These are phyloP conservation scores for Hybognathus amarus DNA, from an alignment of 2,797 vertebrate genomes.

Conservation along the genomic window DNA sequence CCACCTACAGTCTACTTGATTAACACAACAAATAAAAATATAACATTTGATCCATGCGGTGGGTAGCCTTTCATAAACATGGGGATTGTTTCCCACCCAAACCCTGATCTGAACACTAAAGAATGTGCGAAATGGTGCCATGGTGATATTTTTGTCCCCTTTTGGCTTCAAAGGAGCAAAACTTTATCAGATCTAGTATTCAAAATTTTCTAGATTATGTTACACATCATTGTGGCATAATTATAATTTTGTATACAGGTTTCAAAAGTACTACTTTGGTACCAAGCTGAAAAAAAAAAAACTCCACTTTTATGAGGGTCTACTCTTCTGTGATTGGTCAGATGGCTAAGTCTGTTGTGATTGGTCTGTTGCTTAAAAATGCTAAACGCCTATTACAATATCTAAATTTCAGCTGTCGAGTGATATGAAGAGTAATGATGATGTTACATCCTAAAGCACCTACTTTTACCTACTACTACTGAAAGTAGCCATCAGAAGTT, in stretches of 20 bases:
- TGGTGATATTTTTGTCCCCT: background rate
- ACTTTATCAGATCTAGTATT: background rate
- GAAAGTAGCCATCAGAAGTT: too few relatives aligned
- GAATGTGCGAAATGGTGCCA: constrained; percentile 2
- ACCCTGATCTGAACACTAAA: background rate
- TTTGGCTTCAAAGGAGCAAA: constrained; percentile 5
- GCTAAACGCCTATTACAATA: too few relatives aligned
- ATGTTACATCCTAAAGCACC: too few relatives aligned
- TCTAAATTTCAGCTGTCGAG: too few relatives aligned
- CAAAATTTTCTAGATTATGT: background rate
- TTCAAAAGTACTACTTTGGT: too few relatives aligned
- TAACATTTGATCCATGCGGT: background rate
- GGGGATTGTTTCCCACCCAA: constrained; percentile 14
- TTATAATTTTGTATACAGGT: background rate
- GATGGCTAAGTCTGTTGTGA: too few relatives aligned
- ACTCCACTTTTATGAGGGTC: too few relatives aligned
- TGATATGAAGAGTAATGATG: too few relatives aligned
- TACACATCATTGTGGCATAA: background rate
- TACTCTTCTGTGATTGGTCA: too few relatives aligned
- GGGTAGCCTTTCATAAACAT: background rate
- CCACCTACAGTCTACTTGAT: constrained; percentile 13
- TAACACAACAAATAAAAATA: constrained; percentile 7
- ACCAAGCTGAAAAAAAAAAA: too few relatives aligned
- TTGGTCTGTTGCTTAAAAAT: too few relatives aligned
- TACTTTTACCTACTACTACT: too few relatives aligned